Evolutionary conservation across 2,797 vertebrate species (phyloP).

Genomic region (Lepus townsendii): DNA sequence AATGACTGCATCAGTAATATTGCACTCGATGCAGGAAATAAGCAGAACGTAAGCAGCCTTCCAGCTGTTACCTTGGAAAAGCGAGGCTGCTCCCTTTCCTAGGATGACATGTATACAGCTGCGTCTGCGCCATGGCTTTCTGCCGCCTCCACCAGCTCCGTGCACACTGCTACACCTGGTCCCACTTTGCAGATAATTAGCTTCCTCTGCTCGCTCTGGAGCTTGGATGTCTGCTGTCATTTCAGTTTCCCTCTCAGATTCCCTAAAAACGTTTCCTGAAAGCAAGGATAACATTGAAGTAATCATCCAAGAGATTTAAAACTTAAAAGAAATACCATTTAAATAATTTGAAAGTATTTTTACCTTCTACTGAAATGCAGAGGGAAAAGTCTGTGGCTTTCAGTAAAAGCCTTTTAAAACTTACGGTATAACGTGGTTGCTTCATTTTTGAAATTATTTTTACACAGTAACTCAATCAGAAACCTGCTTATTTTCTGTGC

Average conservation of each 20-base stretch:
- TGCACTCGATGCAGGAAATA: slow-evolving; percentile 74
- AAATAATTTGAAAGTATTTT: background rate
- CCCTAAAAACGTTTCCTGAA: slow-evolving; percentile 11
- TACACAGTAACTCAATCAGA: slow-evolving; percentile 4
- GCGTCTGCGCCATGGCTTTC: slow-evolving; percentile 64
- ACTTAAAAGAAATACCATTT: background rate
- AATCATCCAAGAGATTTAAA: background rate
- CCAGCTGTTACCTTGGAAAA: slow-evolving; percentile 70
- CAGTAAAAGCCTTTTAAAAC: slow-evolving; percentile 30
- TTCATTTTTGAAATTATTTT: slow-evolving; percentile 53
- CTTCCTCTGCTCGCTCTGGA: slow-evolving; percentile 59
- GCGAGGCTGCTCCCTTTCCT: slow-evolving; percentile 75
- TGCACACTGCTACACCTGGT: slow-evolving; percentile 57
- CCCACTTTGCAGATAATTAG: slow-evolving; percentile 69
- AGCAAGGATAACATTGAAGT: background rate
- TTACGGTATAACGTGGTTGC: background rate
- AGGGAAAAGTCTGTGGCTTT: background rate
- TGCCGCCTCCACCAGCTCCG: background rate
- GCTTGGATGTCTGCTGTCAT: slow-evolving; percentile 54
- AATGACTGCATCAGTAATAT: slow-evolving; percentile 67
- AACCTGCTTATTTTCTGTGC: slow-evolving; percentile 16
- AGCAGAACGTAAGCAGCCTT: slow-evolving; percentile 76
- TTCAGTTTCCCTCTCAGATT: slow-evolving; percentile 57
- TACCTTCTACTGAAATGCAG: background rate
- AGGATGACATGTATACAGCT: background rate